Evolutionary conservation across 2,113 vertebrate species (phyloP).

Genomic region (Aythya baeri): DNA sequence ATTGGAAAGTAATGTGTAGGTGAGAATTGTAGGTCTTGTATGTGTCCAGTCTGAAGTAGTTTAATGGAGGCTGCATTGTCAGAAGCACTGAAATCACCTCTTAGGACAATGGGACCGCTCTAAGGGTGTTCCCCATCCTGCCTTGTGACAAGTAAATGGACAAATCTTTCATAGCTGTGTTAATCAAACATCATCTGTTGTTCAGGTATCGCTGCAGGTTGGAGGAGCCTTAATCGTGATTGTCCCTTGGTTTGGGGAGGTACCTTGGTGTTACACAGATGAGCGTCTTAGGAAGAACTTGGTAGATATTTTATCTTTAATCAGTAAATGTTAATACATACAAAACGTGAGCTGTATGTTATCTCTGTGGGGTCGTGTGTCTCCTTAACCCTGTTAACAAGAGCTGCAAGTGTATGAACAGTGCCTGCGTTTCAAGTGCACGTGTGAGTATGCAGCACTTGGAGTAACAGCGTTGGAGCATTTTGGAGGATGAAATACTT

Average conservation of each 20-base stretch:
- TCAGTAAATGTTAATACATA: background rate
- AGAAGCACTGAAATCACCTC: rapidly evolving
- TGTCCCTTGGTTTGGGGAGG: background rate
- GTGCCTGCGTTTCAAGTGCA: background rate
- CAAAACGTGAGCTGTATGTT: background rate
- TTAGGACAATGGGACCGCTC: background rate
- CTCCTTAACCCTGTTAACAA: background rate
- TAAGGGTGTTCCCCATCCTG: background rate
- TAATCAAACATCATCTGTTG: background rate
- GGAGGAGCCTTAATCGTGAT: background rate
- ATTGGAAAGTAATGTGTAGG: background rate
- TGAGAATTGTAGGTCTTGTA: background rate
- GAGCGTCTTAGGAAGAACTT: background rate
- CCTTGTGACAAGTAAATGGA: background rate
- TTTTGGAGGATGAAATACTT: background rate
- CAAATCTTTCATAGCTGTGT: background rate
- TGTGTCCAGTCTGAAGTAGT: background rate
- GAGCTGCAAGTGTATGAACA: background rate
- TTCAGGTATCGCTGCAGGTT: background rate
- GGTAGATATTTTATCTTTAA: background rate
- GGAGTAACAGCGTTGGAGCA: background rate
- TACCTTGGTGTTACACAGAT: background rate
- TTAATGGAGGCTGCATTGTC: background rate
- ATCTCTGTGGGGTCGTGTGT: background rate
- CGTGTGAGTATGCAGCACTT: background rate